Evolutionary conservation across 1,140 invertebrate genomes (phyloP).

Genomic region (Drosophila repletoides): DNA sequence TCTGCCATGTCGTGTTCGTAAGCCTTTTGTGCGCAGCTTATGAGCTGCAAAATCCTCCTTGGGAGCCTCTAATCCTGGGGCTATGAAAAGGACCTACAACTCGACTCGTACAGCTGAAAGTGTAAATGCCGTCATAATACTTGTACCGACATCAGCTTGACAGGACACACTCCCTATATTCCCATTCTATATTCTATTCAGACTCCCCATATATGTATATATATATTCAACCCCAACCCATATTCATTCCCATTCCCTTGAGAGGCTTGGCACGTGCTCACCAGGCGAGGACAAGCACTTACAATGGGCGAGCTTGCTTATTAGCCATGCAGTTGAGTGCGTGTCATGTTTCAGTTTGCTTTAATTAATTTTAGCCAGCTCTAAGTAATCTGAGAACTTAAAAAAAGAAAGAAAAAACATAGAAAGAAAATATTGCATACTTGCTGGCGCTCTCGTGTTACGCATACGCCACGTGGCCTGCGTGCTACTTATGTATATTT

Average conservation of each 20-base stretch:
- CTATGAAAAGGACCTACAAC: slow-evolving; percentile 15
- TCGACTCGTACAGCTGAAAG: slow-evolving; percentile 44
- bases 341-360: slow-evolving; percentile 66
- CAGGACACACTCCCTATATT: slow-evolving; percentile 15
- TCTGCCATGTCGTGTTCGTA: slow-evolving; percentile 6
- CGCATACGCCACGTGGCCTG: slow-evolving; percentile 12
- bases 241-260: not conserved
- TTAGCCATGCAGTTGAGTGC: slow-evolving; percentile 51
- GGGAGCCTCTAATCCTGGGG: slow-evolving; percentile 49
- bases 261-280: slow-evolving; percentile 34
- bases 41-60: slow-evolving; percentile 52
- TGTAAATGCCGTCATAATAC: slow-evolving; percentile 76
- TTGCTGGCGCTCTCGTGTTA: not conserved
- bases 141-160: slow-evolving; percentile 71
- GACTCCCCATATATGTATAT: too few species aligned
- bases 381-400: slow-evolving; percentile 38
- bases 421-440: slow-evolving; percentile 33
- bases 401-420: slow-evolving; percentile 8
- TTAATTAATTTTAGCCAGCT: slow-evolving; percentile 64
- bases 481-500: too few species aligned
- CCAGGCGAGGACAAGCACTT: slow-evolving; percentile 1
- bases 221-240: not conserved
- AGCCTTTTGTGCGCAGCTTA: slow-evolving; percentile 62
- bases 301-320: slow-evolving; percentile 16
- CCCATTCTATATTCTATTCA: not conserved